Conservation (phyloP, 1,140 invertebrate species). For the Lycorma delicatula region DNA sequence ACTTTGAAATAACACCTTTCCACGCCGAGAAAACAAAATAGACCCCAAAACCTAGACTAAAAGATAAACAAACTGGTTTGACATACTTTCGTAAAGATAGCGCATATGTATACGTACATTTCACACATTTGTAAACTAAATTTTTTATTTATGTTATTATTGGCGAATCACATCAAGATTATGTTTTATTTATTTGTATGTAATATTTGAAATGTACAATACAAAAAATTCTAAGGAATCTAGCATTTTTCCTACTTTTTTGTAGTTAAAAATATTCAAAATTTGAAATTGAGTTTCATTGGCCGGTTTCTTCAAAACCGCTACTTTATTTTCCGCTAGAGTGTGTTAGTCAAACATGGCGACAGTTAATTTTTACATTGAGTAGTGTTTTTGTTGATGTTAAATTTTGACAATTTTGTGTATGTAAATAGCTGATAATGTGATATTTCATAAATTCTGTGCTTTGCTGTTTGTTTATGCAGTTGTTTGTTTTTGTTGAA, state of each 20-base stretch:
- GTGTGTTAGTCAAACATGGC: not conserved
- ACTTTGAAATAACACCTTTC: too few relatives aligned
- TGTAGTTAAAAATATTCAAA: too few relatives aligned
- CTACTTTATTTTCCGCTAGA: not conserved
- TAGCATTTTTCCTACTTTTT: too few relatives aligned
- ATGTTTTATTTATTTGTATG: not conserved
- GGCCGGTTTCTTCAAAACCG: too few relatives aligned
- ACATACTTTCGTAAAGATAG: not conserved
- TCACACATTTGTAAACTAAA: not conserved
- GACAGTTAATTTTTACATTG: slow-evolving; percentile 5
- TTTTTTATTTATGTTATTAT: not conserved
- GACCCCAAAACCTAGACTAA: too few relatives aligned
- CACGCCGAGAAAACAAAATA: too few relatives aligned
- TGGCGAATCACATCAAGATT: not conserved
- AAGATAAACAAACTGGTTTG: not conserved
- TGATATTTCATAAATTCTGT: not conserved
- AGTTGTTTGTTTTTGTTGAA: not conserved
- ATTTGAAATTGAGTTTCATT: too few relatives aligned
- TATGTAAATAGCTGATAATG: slow-evolving; percentile 1
- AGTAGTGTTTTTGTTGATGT: not conserved
- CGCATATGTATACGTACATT: not conserved
- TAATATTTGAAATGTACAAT: not conserved
- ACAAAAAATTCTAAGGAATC: too few relatives aligned
- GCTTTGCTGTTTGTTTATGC: not conserved
- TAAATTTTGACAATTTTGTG: not conserved